These are phyloP conservation scores for Silurus lanzhouensis DNA, from an alignment of 2,797 vertebrate genomes.

Conservation along the genomic window DNA sequence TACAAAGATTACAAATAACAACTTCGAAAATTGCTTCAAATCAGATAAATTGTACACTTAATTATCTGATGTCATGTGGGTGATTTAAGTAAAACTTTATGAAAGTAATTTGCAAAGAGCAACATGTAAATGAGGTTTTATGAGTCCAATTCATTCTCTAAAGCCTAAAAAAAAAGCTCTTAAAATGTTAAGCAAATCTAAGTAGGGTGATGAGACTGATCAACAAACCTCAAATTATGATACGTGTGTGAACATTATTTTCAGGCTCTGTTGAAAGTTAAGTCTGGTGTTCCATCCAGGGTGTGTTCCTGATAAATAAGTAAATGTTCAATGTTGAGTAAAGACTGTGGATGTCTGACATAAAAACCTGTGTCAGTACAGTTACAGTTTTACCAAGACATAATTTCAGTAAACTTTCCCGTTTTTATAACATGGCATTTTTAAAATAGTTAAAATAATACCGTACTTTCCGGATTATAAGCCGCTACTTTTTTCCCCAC, in stretches of 20 bases:
- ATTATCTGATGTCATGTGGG: background rate
- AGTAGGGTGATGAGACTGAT: background rate
- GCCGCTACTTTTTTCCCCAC: too few relatives aligned
- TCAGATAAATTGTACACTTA: background rate
- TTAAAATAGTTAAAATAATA: too few relatives aligned
- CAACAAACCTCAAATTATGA: background rate
- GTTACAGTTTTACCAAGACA: background rate
- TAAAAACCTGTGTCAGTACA: background rate
- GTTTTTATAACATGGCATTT: too few relatives aligned
- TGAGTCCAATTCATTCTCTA: background rate
- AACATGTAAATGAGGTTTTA: background rate
- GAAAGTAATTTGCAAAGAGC: background rate
- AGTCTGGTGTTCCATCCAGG: background rate
- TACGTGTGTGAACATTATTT: background rate
- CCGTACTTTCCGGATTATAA: too few relatives aligned
- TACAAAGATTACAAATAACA: background rate
- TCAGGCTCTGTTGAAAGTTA: background rate
- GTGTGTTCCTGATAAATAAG: background rate
- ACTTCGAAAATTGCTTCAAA: background rate
- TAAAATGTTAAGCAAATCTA: background rate
- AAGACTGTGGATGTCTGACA: background rate
- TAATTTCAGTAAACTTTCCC: background rate
- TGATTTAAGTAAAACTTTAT: background rate
- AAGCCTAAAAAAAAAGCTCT: background rate
- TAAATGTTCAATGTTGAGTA: background rate